Percentiles rank a stretch among this genome's conserved stretches.
These are phyloP conservation scores for Eptesicus fuscus DNA, from an alignment of 2,113 vertebrate genomes.

Conservation along the genomic window DNA sequence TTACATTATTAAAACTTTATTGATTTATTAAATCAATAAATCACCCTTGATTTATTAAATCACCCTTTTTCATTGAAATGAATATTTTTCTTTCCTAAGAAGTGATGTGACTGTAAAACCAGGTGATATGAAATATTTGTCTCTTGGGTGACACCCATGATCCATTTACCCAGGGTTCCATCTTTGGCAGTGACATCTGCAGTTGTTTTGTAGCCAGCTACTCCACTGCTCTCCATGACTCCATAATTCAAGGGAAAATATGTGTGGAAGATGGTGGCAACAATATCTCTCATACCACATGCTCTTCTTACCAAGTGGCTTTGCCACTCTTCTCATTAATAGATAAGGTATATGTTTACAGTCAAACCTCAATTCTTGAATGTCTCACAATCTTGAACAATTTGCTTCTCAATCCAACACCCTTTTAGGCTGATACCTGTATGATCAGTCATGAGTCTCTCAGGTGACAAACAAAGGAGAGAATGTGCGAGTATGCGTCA, in stretches of 20 bases:
- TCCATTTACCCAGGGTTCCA: neutral
- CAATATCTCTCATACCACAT: neutral
- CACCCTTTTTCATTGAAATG: neutral
- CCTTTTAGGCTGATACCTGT: no score
- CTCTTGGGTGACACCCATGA: neutral
- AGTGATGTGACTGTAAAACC: neutral
- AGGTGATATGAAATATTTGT: neutral
- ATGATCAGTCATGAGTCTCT: no score
- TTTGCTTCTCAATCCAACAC: no score
- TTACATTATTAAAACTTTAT: neutral
- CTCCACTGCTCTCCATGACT: neutral
- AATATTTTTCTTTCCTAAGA: neutral
- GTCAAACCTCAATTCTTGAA: no score
- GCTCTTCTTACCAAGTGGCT: neutral
- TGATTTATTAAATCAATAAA: neutral
- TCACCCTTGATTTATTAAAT: neutral
- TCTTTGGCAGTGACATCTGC: neutral
- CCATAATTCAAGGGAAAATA: neutral
- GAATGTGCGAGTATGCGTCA: no score
- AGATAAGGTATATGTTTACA: neutral
- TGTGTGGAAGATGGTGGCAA: neutral
- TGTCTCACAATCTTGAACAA: no score
- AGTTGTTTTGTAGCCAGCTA: neutral
- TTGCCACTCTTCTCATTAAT: neutral
- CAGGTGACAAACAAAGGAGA: no score